These are phyloP conservation scores for Dendroctonus valens DNA, from an alignment of 1,140 invertebrate genomes.

Conservation along the genomic window DNA sequence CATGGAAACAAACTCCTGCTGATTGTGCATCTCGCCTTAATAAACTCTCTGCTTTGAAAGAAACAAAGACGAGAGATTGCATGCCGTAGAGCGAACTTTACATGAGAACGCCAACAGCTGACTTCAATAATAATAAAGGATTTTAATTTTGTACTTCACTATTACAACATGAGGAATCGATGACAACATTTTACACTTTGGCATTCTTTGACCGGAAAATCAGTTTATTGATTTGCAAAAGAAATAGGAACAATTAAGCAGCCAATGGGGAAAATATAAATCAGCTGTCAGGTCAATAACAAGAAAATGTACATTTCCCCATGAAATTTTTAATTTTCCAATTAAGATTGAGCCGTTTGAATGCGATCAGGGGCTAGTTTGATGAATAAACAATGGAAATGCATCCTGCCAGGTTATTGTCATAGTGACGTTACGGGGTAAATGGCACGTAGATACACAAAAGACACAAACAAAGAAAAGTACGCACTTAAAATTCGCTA, in stretches of 20 bases:
- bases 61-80: no score
- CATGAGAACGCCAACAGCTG: conserved; percentile 3
- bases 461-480: conserved; percentile 13
- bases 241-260: no score
- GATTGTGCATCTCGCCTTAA: no score
- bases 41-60: no score
- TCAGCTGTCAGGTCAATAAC: no score
- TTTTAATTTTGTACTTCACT: conserved; percentile 5
- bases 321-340: not conserved
- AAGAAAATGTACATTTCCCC: no score
- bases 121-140: conserved; percentile 17
- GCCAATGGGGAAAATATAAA: no score
- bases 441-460: not conserved
- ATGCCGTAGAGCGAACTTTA: no score
- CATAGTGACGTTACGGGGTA: no score
- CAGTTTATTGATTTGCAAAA: no score
- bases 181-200: conserved; percentile 1
- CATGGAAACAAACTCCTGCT: no score
- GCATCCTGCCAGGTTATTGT: not conserved
- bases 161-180: conserved; percentile 14
- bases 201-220: no score
- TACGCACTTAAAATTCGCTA: conserved; percentile 3
- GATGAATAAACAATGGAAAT: not conserved
- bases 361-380: not conserved
- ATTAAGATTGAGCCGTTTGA: not conserved